phyloP scores from a whole-genome alignment of 2,113 vertebrate species.

The Euleptes europaea region DNA sequence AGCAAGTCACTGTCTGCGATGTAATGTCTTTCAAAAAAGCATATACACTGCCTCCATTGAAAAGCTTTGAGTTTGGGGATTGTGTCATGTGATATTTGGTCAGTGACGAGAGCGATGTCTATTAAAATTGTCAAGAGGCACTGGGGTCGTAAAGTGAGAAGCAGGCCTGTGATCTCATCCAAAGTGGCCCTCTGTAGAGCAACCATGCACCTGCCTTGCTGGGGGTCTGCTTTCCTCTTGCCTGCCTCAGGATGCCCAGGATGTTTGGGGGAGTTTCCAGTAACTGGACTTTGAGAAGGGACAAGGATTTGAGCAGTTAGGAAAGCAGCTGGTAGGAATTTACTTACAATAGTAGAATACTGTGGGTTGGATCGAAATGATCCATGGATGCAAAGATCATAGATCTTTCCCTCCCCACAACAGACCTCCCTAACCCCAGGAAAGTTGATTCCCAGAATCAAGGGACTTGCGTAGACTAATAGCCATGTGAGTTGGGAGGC shows the following conservation, averaged over 20 bases:
- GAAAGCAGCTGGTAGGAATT: background rate
- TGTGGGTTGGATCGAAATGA: too few relatives aligned
- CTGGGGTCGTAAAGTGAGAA: background rate
- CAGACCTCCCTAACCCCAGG: too few relatives aligned
- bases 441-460: too few relatives aligned
- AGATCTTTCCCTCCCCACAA: too few relatives aligned
- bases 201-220: background rate
- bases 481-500: too few relatives aligned
- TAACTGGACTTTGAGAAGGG: background rate
- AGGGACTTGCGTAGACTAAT: too few relatives aligned
- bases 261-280: background rate
- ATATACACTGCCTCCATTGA: too few relatives aligned
- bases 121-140: background rate
- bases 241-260: background rate
- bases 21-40: too few relatives aligned
- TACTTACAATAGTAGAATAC: background rate
- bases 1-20: too few relatives aligned
- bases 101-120: background rate
- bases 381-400: too few relatives aligned
- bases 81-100: background rate
- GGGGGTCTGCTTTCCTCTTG: background rate
- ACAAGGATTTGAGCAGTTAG: background rate
- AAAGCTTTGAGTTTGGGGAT: background rate
- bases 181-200: background rate
- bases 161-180: background rate